Evolutionary conservation across 2,113 vertebrate genomes (phyloP).

Genomic region (Naja naja): DNA sequence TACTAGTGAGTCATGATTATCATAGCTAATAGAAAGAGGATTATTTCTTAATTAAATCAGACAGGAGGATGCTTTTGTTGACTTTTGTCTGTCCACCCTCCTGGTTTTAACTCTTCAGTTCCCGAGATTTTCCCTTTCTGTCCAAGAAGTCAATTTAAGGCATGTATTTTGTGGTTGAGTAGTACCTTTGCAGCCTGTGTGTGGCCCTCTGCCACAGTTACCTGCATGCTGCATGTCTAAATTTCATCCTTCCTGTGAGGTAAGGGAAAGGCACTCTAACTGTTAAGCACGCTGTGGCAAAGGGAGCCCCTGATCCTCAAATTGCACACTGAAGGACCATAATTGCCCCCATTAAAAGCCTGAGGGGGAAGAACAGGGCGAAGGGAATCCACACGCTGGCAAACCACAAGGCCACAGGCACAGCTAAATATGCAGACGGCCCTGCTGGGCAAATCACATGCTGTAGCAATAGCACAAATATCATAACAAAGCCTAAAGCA

Average conservation of each 20-base stretch:
- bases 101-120: conserved; percentile 54
- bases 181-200: background rate
- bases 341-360: background rate
- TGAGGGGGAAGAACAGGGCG: background rate
- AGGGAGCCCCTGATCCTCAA: conserved; percentile 19
- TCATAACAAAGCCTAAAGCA: background rate
- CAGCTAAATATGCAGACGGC: background rate
- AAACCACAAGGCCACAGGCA: conserved; percentile 5
- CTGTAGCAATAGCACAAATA: background rate
- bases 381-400: background rate
- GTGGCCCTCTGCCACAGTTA: background rate
- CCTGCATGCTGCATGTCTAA: background rate
- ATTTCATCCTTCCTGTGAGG: conserved; percentile 12
- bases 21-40: conserved; percentile 59
- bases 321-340: background rate
- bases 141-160: background rate
- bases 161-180: background rate
- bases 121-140: background rate
- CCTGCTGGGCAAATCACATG: background rate
- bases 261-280: background rate
- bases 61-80: conserved; percentile 25
- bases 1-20: conserved; percentile 60
- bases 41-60: conserved; percentile 56
- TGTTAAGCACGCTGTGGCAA: background rate
- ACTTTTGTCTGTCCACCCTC: background rate